Evolutionary conservation across 2,797 vertebrate genomes (phyloP), one percentile per base, ranked within the genome.

Genomic region (Poliocrania exsul): DNA sequence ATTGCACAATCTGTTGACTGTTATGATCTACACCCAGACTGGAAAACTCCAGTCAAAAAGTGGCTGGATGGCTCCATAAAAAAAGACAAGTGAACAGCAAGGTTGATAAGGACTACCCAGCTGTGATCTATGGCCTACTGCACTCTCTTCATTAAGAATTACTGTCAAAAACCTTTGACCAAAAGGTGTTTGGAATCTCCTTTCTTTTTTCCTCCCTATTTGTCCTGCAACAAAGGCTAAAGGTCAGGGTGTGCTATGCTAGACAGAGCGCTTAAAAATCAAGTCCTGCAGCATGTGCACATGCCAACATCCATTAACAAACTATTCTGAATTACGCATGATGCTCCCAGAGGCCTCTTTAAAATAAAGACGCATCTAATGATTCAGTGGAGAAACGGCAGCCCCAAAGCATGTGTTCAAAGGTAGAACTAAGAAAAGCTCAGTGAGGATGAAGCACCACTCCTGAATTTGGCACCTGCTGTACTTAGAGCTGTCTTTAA

Each of bases 351-450:
- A 62, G 38, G 38, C 4, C 13, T 31, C n/a, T 57, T 47, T 9
- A 60, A 67, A 31, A 29, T 29, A 16, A 31, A 35, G 38, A 64
- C 18, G 19, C 9, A 11, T 33, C 61, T 81, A 58, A 70, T 7
- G 10, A 56, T 46, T 71, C 46, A 37, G 46, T 51, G 26, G 6
- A 84, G 54, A 69, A 85, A 88, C 2, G 25, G 23, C 49, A 70
- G 16, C 23, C 23, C 2, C n/a, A 42, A 16, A 4, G 25, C 1
- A 1, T 1, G 7, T 7, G 28, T 16, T 93, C 15, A 44, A 62
- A 33, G 3, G 28, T 24, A 80, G 60, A 72, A 70, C 10, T 46
- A 53, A 53, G 53, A 23, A n/a, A 64, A 62, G 15, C 15, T 82
- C 18, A 31, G 37, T 2, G n/a, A 49, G 42, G 56, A 72, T 14